These are phyloP conservation scores for Ceyx margarethae DNA, from an alignment of 2,113 vertebrate species.

Conservation along the genomic window DNA sequence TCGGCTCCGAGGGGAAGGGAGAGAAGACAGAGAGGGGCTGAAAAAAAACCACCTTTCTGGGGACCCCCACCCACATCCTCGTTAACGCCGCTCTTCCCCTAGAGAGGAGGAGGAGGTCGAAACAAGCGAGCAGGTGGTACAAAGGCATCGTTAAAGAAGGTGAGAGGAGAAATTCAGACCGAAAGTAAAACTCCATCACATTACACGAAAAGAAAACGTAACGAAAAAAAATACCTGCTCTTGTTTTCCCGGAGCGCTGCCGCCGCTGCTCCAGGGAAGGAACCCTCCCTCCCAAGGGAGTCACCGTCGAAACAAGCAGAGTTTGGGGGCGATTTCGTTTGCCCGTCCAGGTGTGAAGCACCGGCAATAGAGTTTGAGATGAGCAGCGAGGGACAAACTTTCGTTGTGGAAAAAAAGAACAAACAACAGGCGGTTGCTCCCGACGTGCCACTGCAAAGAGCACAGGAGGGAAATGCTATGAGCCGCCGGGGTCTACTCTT, in stretches of 20 bases:
- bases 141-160: not conserved
- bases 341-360: fast-evolving
- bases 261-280: not conserved
- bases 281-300: not conserved
- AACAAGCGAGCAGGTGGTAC: not conserved
- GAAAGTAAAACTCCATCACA: not conserved
- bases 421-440: not conserved
- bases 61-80: not conserved
- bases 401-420: not conserved
- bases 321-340: not conserved
- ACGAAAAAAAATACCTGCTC: not conserved
- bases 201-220: not conserved
- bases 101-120: not conserved
- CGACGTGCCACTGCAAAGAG: not conserved
- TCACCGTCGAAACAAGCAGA: not conserved
- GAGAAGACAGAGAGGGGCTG: not conserved
- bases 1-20: not conserved
- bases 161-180: not conserved
- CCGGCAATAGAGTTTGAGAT: fast-evolving
- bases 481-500: not conserved
- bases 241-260: not conserved
- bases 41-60: not conserved
- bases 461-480: too few relatives aligned
- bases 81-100: not conserved
- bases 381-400: not conserved